A percentile compares a stretch with the other conserved stretches of the same genome.
phyloP scores from a whole-genome alignment of 2,797 vertebrate species.

The Lepus oiostolus region DNA sequence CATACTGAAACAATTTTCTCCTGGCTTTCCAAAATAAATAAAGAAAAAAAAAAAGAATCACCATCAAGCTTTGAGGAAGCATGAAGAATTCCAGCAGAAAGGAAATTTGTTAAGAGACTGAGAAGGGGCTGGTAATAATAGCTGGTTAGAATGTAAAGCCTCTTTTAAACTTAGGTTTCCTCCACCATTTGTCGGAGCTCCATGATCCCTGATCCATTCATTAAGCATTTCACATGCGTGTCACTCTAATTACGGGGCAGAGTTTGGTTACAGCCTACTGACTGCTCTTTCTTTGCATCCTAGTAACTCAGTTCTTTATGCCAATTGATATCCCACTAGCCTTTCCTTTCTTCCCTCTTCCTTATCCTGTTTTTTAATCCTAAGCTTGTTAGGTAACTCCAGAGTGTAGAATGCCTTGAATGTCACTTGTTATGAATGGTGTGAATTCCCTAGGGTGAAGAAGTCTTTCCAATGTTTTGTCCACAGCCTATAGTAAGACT shows the following conservation, averaged over 20 bases:
- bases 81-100: conserved; percentile 74
- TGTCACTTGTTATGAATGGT: conserved; percentile 20
- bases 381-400: conserved; percentile 29
- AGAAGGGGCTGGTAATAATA: conserved; percentile 68
- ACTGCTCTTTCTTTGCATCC: conserved; percentile 63
- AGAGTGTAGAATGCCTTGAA: conserved; percentile 26
- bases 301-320: conserved; percentile 45
- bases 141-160: conserved; percentile 70
- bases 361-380: conserved; percentile 17
- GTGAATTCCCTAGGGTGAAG: conserved; percentile 20
- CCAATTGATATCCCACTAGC: neutral
- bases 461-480: conserved; percentile 8
- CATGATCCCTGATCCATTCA: conserved; percentile 30
- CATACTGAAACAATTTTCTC: conserved; percentile 79
- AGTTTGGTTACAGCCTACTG: conserved; percentile 60
- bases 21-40: conserved; percentile 77
- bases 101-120: conserved; percentile 67
- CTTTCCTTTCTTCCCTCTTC: conserved; percentile 1
- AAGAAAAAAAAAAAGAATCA: conserved; percentile 53
- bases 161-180: conserved; percentile 68
- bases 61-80: conserved; percentile 54
- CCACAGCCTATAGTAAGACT: conserved; percentile 5
- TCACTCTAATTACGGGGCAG: conserved; percentile 56
- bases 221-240: conserved; percentile 46
- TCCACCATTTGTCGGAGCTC: conserved; percentile 54